Evolutionary conservation across 2,888 invertebrate species (phyloP).

Genomic region (Diarsia dahlii): DNA sequence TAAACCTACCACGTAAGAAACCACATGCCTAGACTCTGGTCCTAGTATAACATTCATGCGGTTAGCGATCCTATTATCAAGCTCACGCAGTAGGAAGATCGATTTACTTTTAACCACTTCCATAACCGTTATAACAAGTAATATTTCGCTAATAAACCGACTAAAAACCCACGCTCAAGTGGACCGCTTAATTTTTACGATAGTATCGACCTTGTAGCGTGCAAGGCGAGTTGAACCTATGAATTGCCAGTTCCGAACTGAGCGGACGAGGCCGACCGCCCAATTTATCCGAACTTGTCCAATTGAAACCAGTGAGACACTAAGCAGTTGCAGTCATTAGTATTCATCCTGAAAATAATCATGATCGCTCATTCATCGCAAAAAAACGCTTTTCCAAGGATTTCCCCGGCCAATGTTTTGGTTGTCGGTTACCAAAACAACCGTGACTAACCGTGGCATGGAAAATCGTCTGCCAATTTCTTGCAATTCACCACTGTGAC

Average conservation of each 20-base stretch:
- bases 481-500: constrained; percentile 24
- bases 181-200: constrained; percentile 64
- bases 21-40: constrained; percentile 27
- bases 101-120: constrained; percentile 27
- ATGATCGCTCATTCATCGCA: constrained; percentile 22
- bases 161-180: constrained; percentile 55
- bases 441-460: constrained; percentile 47
- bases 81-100: constrained; percentile 37
- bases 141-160: constrained; percentile 53
- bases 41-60: constrained; percentile 38
- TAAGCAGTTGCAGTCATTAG: constrained; percentile 42
- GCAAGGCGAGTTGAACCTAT: constrained; percentile 76
- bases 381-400: constrained; percentile 42
- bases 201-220: constrained; percentile 76
- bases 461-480: constrained; percentile 50
- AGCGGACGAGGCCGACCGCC: constrained; percentile 74
- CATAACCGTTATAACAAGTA: constrained; percentile 39
- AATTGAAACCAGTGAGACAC: constrained; percentile 54
- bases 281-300: constrained; percentile 69
- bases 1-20: constrained; percentile 28
- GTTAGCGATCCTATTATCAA: constrained; percentile 38
- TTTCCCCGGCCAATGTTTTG: constrained; percentile 40
- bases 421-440: constrained; percentile 47
- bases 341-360: constrained; percentile 30
- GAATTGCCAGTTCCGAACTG: constrained; percentile 83